A percentile compares a stretch with the other conserved stretches of the same genome.
Conservation (phyloP, 2,888 invertebrate species). For the Argyra leucocephala region DNA sequence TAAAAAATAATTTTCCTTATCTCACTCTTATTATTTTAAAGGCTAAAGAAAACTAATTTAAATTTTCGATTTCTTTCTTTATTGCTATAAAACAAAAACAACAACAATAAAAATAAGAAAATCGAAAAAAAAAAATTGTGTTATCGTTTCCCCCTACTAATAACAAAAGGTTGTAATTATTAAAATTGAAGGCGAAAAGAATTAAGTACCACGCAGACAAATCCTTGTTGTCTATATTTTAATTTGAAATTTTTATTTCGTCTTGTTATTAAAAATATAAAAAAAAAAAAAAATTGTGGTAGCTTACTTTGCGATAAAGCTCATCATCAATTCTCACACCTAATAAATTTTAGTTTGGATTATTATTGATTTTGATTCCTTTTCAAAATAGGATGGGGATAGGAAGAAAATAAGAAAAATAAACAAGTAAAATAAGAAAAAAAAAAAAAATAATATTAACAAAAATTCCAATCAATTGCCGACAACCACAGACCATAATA, state of each 20-base stretch:
- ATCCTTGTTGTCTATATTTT: background rate
- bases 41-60: background rate
- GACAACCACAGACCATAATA: too few species aligned
- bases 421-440: too few species aligned
- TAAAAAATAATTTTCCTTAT: too few species aligned
- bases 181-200: background rate
- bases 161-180: conserved; percentile 2
- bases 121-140: background rate
- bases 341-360: too few species aligned
- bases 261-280: background rate
- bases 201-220: background rate
- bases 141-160: background rate
- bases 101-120: background rate
- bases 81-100: background rate
- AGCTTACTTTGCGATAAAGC: background rate
- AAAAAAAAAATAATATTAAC: too few species aligned
- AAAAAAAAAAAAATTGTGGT: background rate
- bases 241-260: background rate
- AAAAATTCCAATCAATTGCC: too few species aligned
- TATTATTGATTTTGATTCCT: too few species aligned
- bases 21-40: background rate
- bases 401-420: too few species aligned
- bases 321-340: too few species aligned
- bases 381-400: too few species aligned
- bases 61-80: background rate